These are phyloP conservation scores for Hyppa rectilinea DNA, from an alignment of 2,888 invertebrate species.

Conservation along the genomic window DNA sequence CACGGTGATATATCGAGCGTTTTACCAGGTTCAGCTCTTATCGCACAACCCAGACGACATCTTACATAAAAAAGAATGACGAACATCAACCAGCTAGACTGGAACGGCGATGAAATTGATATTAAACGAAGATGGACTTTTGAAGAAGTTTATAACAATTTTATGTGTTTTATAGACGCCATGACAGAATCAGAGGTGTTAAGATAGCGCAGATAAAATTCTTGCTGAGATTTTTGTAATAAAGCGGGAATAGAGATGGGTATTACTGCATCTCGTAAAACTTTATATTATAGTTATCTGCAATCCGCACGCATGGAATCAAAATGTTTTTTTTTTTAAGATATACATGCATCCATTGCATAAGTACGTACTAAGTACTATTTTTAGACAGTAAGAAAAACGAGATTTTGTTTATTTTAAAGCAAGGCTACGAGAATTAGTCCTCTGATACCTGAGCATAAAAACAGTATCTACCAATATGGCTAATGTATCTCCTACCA, in stretches of 20 bases:
- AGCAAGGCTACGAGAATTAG: neutral
- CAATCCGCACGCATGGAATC: neutral
- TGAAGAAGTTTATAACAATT: conserved; percentile 9
- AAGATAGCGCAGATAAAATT: conserved; percentile 18
- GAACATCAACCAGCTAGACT: conserved; percentile 60
- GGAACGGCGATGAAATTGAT: conserved; percentile 46
- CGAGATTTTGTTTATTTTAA: neutral
- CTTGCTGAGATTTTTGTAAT: conserved; percentile 5
- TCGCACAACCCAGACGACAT: conserved; percentile 59
- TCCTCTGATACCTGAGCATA: neutral
- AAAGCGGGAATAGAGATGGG: neutral
- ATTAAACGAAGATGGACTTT: conserved; percentile 37
- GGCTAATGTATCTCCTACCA: conserved; percentile 15
- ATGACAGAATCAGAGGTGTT: conserved; percentile 17
- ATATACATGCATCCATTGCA: neutral
- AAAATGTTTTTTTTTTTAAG: neutral
- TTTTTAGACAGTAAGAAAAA: neutral
- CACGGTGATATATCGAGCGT: conserved; percentile 62
- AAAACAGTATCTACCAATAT: conserved; percentile 2
- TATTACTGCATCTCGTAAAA: conserved; percentile 18
- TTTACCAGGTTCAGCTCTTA: conserved; percentile 64
- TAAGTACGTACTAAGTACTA: neutral
- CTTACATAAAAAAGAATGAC: conserved; percentile 62
- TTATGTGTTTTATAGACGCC: conserved; percentile 16
- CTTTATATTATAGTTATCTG: neutral